Evolutionary conservation across 2,113 vertebrate genomes (phyloP), one percentile per base, ranked within the genome.

Genomic region (Pionites leucogaster): DNA sequence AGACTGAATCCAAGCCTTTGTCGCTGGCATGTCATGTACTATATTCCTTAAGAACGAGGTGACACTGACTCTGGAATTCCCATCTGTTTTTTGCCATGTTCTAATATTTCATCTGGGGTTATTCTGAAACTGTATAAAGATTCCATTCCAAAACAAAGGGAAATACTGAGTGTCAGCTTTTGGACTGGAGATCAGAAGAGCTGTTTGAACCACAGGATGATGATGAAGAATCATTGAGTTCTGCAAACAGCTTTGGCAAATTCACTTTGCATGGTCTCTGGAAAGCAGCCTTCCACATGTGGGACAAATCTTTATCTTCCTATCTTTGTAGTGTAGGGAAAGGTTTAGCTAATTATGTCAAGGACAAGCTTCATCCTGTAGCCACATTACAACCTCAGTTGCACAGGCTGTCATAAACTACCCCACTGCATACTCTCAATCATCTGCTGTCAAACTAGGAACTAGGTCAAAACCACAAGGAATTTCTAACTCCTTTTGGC

Each of bases 401-500:
- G 77, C 42, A 79, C 27, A 44, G 77, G 23, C 84, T 91, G 70
- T 82, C 69, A 57, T 69, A 81, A 96, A 86, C 86, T 50, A 72
- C 47, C 39, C 50, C 9, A 1, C 91, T 82, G 47, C 62, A 52
- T 60, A 18, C 22, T 65, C 89, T 93, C 41, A 82, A 31, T 97
- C 86, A 75, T 93, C 39, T 91, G 44, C 91, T 89, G 65, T 95
- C 89, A 95, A 89, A 69, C 77, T 39, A 84, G 70, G 77, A 93
- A 92, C 92, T 68, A 76, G 81, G 57, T 92, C 70, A 93, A 93
- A 97, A 93, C 94, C 91, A 95, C 94, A 95, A 95, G 57, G 89
- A 93, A 95, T 95, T 96, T 86, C 62, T 82, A 83, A 60, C 17
- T 91, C 50, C 35, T 79, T 92, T 82, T 87, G 93, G 83, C 84